Conservation (phyloP, 30 jellyfish, hydroid and myxozoan species). For the Aurelia aurita complex sp. Pacific region DNA sequence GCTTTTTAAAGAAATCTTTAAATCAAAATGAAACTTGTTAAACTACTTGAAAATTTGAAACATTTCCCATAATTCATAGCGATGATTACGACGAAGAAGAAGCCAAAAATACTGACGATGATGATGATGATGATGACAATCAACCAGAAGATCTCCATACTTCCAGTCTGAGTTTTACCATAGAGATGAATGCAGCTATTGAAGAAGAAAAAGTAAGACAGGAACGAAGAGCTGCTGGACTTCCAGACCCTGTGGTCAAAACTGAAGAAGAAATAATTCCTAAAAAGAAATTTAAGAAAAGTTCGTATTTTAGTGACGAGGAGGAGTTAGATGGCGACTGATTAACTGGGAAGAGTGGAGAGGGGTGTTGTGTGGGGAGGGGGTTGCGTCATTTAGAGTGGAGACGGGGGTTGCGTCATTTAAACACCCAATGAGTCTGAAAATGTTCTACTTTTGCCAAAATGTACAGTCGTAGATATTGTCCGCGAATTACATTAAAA, state of each 20-base stretch:
- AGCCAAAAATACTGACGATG: slow-evolving; percentile 44
- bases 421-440: no score
- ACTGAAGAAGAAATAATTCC: slow-evolving; percentile 17
- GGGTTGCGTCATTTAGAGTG: no score
- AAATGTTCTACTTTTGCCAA: no score
- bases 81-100: slow-evolving; percentile 20
- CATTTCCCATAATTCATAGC: background rate
- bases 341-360: background rate
- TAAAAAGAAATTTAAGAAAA: slow-evolving; percentile 71
- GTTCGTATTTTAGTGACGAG: slow-evolving; percentile 96
- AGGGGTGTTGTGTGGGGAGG: no score
- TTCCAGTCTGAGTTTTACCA: slow-evolving; percentile 86
- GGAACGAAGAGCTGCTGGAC: slow-evolving; percentile 62
- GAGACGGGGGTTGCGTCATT: no score
- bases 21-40: no score
- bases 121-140: slow-evolving; percentile 59
- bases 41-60: background rate
- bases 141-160: slow-evolving; percentile 91
- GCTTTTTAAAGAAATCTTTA: no score
- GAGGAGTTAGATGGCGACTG: slow-evolving; percentile 89
- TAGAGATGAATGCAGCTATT: slow-evolving; percentile 74
- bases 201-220: slow-evolving; percentile 71
- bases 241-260: slow-evolving; percentile 37
- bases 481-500: no score
- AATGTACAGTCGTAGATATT: no score